phyloP scores from a whole-genome alignment of 2,797 vertebrate genomes.

The Acanthiza pusilla region DNA sequence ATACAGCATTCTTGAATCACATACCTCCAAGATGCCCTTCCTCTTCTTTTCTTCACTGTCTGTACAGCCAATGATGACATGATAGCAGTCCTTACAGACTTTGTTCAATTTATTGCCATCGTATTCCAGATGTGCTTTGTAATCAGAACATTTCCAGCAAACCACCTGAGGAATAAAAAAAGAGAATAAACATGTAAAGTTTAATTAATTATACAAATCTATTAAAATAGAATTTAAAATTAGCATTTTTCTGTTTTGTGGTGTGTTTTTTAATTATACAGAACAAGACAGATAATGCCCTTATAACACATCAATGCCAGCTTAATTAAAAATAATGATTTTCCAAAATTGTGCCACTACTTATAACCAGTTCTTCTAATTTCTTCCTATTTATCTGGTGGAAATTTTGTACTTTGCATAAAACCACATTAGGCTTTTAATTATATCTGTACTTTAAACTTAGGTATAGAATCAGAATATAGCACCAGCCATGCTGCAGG shows the following conservation, averaged over 20 bases:
- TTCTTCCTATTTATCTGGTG: neutral
- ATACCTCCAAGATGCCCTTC: constrained; percentile 92
- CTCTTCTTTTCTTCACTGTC: constrained; percentile 84
- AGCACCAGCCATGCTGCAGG: neutral
- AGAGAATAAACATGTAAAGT: neutral
- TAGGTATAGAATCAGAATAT: neutral
- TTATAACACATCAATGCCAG: neutral
- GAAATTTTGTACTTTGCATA: neutral
- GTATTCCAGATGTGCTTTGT: constrained; percentile 89
- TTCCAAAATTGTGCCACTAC: neutral
- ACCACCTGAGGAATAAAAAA: constrained; percentile 82
- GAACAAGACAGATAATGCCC: neutral
- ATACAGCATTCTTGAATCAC: neutral
- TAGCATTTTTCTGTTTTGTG: neutral
- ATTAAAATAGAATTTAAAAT: neutral
- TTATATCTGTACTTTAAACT: neutral
- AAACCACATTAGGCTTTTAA: neutral
- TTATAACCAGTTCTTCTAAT: neutral
- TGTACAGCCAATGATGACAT: constrained; percentile 81
- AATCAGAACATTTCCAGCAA: constrained; percentile 97
- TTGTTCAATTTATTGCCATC: constrained; percentile 89
- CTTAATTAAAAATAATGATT: neutral
- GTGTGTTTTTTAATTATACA: neutral
- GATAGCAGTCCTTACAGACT: constrained; percentile 93
- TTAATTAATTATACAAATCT: neutral